Percentiles rank a stretch among this genome's conserved stretches.
Conservation (phyloP, 2,113 vertebrate species). For the Coptodon rendalli region DNA sequence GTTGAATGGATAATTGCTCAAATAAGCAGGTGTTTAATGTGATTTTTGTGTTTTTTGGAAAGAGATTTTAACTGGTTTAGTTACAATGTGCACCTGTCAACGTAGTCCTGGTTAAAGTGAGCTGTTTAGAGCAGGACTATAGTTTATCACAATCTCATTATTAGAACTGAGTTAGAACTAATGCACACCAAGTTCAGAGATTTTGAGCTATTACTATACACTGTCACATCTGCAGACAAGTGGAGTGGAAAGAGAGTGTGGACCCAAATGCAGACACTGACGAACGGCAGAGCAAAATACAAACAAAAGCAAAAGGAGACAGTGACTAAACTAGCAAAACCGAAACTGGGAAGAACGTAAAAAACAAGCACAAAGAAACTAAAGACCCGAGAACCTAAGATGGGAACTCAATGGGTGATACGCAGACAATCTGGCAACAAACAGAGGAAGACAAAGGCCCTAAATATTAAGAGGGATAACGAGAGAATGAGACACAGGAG, state of each 20-base stretch:
- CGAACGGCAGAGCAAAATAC: rapidly evolving
- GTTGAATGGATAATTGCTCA: not conserved
- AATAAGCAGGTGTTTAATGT: not conserved
- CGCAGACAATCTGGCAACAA: not conserved
- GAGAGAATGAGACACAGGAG: not conserved
- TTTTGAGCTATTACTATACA: not conserved
- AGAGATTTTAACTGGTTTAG: not conserved
- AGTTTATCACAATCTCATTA: not conserved
- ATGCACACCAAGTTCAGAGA: not conserved
- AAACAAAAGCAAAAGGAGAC: too few species aligned
- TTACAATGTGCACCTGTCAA: not conserved
- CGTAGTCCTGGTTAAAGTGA: not conserved
- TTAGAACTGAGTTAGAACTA: not conserved
- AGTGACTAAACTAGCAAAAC: not conserved
- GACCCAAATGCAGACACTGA: not conserved
- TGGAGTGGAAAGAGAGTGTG: not conserved
- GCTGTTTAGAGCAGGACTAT: not conserved
- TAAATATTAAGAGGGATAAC: not conserved
- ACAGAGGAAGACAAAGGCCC: not conserved
- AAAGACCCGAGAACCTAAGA: not conserved
- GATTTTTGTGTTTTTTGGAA: not conserved
- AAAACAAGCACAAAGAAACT: not conserved
- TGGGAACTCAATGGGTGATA: not conserved
- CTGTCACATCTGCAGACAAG: rapidly evolving
- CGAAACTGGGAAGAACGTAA: not conserved